Percentiles rank a stretch among this genome's conserved stretches.
Conservation (phyloP, 1,140 invertebrate genomes). For the Bombus sibiricus region DNA sequence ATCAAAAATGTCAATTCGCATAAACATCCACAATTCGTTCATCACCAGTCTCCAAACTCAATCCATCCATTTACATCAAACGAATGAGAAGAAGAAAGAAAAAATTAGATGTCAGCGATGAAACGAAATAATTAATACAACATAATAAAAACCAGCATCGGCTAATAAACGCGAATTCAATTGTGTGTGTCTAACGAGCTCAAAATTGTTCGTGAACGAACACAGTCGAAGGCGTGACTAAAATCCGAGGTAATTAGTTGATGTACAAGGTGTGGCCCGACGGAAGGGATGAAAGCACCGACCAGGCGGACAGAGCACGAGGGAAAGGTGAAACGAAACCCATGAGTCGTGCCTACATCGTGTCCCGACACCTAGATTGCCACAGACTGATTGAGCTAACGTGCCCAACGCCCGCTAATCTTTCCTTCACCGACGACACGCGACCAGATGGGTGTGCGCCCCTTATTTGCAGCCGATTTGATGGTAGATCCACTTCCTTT, state of each 20-base stretch:
- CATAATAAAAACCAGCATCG: neutral
- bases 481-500: neutral
- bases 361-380: conserved; percentile 11
- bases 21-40: no score
- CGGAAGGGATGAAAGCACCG: conserved; percentile 32
- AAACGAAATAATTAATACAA: neutral
- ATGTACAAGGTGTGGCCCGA: conserved; percentile 64
- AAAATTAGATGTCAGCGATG: no score
- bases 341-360: neutral
- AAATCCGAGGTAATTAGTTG: conserved; percentile 68
- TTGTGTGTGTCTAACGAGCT: neutral
- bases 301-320: neutral
- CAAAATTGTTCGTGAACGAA: conserved; percentile 19
- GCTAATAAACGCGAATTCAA: neutral
- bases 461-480: conserved; percentile 8
- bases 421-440: conserved; percentile 31
- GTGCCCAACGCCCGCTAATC: conserved; percentile 33
- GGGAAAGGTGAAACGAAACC: conserved; percentile 20
- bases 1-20: no score
- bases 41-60: no score
- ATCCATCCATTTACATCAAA: no score
- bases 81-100: no score
- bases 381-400: conserved; percentile 28
- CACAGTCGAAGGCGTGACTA: conserved; percentile 45
- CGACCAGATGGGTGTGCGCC: neutral